Percentiles rank a stretch among this genome's conserved stretches.
Evolutionary conservation across 2,888 invertebrate genomes (phyloP).

Genomic region (Philhelius pedissequus): DNA sequence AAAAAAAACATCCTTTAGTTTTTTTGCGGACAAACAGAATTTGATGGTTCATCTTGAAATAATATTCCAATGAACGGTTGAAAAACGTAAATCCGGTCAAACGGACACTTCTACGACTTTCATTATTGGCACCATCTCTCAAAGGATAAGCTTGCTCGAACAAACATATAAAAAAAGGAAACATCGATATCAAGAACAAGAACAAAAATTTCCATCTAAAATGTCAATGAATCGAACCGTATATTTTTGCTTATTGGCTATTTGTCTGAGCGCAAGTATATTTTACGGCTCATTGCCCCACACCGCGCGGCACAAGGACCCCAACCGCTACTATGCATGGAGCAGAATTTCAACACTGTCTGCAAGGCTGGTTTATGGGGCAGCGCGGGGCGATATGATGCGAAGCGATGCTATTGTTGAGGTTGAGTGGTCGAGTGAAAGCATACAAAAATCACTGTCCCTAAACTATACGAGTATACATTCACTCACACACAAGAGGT

Average conservation of each 20-base stretch:
- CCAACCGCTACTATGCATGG: neutral
- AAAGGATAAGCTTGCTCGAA: slow-evolving; percentile 21
- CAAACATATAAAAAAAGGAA: neutral
- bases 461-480: no score
- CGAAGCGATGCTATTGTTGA: neutral
- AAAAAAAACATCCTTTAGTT: neutral
- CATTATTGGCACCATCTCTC: slow-evolving; percentile 27
- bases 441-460: slow-evolving; percentile 16
- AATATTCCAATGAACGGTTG: slow-evolving; percentile 27
- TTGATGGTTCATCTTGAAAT: slow-evolving; percentile 41
- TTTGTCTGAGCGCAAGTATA: slow-evolving; percentile 57
- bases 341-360: neutral
- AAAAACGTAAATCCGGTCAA: slow-evolving; percentile 31
- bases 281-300: slow-evolving; percentile 55
- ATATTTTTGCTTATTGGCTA: slow-evolving; percentile 59
- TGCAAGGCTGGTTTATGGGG: no score
- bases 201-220: slow-evolving; percentile 17
- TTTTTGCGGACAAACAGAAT: slow-evolving; percentile 8
- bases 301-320: neutral
- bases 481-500: slow-evolving; percentile 23
- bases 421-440: slow-evolving; percentile 9
- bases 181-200: neutral
- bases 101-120: slow-evolving; percentile 42
- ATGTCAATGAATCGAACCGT: slow-evolving; percentile 56
- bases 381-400: no score